phyloP scores from a whole-genome alignment of 2,113 vertebrate species.

The Carettochelys insculpta region DNA sequence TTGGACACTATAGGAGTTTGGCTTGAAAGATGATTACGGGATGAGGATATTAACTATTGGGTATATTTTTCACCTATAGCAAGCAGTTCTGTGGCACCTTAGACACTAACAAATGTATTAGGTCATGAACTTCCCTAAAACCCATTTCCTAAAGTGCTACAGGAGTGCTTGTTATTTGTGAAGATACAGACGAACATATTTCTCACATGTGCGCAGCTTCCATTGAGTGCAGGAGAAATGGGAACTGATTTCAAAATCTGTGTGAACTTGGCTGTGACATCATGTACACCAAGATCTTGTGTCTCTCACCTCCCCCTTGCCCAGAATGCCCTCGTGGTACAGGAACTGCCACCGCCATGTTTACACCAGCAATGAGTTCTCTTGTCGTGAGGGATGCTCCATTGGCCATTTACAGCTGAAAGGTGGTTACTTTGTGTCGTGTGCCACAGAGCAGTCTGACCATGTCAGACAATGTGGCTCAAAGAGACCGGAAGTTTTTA shows the following conservation, averaged over 20 bases:
- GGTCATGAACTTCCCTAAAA: too few species aligned
- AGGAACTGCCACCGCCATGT: neutral
- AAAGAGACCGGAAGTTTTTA: neutral
- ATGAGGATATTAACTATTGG: neutral
- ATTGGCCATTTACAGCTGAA: neutral
- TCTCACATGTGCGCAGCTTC: too few species aligned
- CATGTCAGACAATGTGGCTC: neutral
- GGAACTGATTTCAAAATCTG: neutral
- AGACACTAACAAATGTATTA: too few species aligned
- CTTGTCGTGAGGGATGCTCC: fast-evolving
- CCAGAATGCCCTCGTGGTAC: too few species aligned
- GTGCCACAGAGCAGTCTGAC: too few species aligned
- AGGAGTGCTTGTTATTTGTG: too few species aligned
- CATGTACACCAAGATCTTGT: neutral
- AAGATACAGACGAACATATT: too few species aligned
- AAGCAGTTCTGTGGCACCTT: too few species aligned
- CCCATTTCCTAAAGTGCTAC: too few species aligned
- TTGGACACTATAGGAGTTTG: neutral
- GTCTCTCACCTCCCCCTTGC: neutral
- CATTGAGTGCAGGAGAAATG: neutral
- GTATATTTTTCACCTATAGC: neutral
- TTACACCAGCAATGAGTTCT: neutral
- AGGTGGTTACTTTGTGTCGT: neutral
- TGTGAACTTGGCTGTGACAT: neutral
- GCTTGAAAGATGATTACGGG: too few species aligned